Evolutionary conservation across 2,888 invertebrate genomes (phyloP).

Genomic region (Lampropteryx suffumata): DNA sequence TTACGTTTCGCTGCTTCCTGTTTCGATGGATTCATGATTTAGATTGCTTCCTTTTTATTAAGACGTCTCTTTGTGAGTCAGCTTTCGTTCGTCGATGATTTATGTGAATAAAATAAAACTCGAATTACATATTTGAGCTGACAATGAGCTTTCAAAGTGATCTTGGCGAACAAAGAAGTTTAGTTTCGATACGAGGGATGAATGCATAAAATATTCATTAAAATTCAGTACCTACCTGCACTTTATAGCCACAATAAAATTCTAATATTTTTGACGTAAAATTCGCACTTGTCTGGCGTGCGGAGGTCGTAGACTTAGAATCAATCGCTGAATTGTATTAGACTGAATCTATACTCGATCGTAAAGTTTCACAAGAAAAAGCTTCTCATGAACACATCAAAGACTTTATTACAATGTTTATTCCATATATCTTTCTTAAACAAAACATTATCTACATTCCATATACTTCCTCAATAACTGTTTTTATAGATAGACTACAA

Average conservation of each 20-base stretch:
- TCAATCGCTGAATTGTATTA: constrained; percentile 22
- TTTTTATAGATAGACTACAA: no score
- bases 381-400: no score
- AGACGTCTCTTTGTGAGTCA: constrained; percentile 28
- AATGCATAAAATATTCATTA: constrained; percentile 28
- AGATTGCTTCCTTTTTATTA: constrained; percentile 33
- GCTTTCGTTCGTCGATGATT: constrained; percentile 15
- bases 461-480: no score
- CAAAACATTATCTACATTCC: no score
- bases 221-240: constrained; percentile 33
- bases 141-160: constrained; percentile 9
- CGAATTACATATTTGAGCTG: constrained; percentile 5
- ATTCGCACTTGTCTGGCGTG: constrained; percentile 32
- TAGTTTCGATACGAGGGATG: constrained; percentile 12
- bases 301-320: constrained; percentile 29
- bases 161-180: constrained; percentile 12
- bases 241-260: constrained; percentile 32
- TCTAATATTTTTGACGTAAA: constrained; percentile 30
- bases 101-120: constrained; percentile 10
- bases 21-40: constrained; percentile 40
- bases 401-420: no score
- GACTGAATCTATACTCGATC: no score
- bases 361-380: no score
- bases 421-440: no score
- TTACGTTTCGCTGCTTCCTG: constrained; percentile 55